Evolutionary conservation across 37 sponge, comb jelly and placozoan species (phyloP), one percentile per base, ranked within the genome.

Genomic region (Chondrosia reniformis): DNA sequence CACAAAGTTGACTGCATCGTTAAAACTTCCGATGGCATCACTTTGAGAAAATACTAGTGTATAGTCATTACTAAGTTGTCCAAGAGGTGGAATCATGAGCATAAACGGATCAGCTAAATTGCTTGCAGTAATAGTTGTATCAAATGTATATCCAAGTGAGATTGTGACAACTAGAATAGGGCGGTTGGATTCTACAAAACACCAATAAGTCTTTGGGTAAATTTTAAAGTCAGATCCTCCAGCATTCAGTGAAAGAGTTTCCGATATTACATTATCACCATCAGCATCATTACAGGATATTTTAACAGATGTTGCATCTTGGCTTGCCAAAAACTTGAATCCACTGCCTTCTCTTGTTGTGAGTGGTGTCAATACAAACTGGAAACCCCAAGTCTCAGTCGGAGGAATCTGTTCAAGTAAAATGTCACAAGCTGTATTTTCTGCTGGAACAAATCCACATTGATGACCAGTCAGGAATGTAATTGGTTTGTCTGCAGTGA

Each of bases 381-480:
- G 38, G 43, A 69, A 38, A 19, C 72, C 72, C 31, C 31, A 69
- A 5, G 72, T 38, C 24, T 76, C 57, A 7, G 76, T 30, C 4
- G 57, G 76, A 17, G 57, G 55, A 34, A 81, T 27, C 76, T 82
- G 76, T 49, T 82, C 82, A 22, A 73, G 38, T 1, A 82, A 39
- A 37, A 62, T 63, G 31, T 82, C 82, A 73, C 82, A 82, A n/a
- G 38, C 45, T 45, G 63, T 54, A 19, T 67, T 8, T 2, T 78
- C 39, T 38, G 33, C 44, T 25, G 79, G 84, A 33, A 69, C 44
- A 52, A 57, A 67, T 2, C 65, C 79, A 84, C 84, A 84, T 45
- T 84, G 67, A 55, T 84, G 84, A 19, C 84, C 84, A 40, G 73
- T 67, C 36, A 78, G 55, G 22, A 84, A 63, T 22, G 84, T 43